Conservation (phyloP, 2,113 vertebrate genomes). For the Arizona elegans region DNA sequence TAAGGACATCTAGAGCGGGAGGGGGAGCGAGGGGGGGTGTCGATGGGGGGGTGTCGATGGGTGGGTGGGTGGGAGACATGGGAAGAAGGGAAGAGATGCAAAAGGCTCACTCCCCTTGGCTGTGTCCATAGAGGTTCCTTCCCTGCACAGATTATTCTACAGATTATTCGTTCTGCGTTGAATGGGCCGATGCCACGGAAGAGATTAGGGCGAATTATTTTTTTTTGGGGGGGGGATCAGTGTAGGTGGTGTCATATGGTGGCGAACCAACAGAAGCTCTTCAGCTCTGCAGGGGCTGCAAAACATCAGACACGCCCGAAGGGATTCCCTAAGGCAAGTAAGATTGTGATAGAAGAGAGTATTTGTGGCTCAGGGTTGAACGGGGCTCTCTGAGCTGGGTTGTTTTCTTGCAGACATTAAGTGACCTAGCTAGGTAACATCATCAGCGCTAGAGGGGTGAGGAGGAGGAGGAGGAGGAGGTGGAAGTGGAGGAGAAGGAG, state of each 20-base stretch:
- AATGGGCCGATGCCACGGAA: constrained; percentile 11
- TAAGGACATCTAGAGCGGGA: neutral
- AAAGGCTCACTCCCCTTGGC: neutral
- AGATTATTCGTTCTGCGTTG: neutral
- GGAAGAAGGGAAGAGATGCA: neutral
- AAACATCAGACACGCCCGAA: constrained; percentile 45
- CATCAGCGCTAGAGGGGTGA: no score
- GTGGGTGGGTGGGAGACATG: neutral
- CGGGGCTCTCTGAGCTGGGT: no score
- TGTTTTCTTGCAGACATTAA: no score
- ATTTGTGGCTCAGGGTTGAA: no score
- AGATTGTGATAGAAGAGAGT: constrained; percentile 9
- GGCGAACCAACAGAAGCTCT: constrained; percentile 36
- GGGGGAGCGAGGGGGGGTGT: neutral
- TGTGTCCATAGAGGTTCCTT: neutral
- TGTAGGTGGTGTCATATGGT: constrained; percentile 5
- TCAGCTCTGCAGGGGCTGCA: constrained; percentile 48
- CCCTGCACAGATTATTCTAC: neutral
- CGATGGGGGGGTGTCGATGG: neutral
- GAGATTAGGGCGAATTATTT: constrained; percentile 10
- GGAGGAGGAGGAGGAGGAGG: no score
- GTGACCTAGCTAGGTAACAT: no score
- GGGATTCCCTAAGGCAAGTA: constrained; percentile 53
- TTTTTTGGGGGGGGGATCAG: neutral
- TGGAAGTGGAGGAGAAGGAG: no score